These are phyloP conservation scores for Thalpophila matura DNA, from an alignment of 2,888 invertebrate species.

Conservation along the genomic window DNA sequence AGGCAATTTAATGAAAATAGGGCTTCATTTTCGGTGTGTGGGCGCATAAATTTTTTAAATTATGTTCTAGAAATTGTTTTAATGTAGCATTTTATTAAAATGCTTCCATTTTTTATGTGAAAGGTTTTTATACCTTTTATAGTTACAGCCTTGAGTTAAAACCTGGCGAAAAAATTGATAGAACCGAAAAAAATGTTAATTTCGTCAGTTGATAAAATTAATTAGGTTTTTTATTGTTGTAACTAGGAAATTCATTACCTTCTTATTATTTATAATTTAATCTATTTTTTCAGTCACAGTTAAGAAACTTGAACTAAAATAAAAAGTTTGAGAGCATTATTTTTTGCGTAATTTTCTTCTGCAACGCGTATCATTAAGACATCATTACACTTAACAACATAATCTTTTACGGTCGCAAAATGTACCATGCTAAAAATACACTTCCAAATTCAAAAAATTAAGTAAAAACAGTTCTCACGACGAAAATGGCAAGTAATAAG, in stretches of 20 bases:
- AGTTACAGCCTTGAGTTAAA: slow-evolving; percentile 38
- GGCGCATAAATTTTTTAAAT: slow-evolving; percentile 64
- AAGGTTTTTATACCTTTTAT: slow-evolving; percentile 28
- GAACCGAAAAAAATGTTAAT: too few relatives aligned
- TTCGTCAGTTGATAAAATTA: slow-evolving; percentile 37
- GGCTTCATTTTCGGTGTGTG: slow-evolving; percentile 67
- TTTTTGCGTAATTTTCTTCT: not conserved
- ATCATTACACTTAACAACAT: slow-evolving; percentile 29
- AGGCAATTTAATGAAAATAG: slow-evolving; percentile 68
- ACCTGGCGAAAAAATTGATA: slow-evolving; percentile 16
- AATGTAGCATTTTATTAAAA: slow-evolving; percentile 59
- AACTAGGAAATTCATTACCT: not conserved
- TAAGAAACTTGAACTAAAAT: too few relatives aligned
- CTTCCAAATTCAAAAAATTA: slow-evolving; percentile 1
- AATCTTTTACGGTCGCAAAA: slow-evolving; percentile 35
- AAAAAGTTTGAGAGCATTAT: not conserved
- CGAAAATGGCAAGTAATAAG: slow-evolving; percentile 53
- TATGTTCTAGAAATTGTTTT: slow-evolving; percentile 63
- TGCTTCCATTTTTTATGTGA: slow-evolving; percentile 35
- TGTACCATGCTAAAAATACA: slow-evolving; percentile 25
- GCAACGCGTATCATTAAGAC: slow-evolving; percentile 10
- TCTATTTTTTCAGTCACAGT: too few relatives aligned
- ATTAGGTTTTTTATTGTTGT: slow-evolving; percentile 12
- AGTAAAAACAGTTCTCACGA: slow-evolving; percentile 55
- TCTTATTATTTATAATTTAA: too few relatives aligned